Evolutionary conservation across 2,888 invertebrate species (phyloP), one percentile per base, ranked within the genome.

Genomic region (Branchinecta sandiegonensis): DNA sequence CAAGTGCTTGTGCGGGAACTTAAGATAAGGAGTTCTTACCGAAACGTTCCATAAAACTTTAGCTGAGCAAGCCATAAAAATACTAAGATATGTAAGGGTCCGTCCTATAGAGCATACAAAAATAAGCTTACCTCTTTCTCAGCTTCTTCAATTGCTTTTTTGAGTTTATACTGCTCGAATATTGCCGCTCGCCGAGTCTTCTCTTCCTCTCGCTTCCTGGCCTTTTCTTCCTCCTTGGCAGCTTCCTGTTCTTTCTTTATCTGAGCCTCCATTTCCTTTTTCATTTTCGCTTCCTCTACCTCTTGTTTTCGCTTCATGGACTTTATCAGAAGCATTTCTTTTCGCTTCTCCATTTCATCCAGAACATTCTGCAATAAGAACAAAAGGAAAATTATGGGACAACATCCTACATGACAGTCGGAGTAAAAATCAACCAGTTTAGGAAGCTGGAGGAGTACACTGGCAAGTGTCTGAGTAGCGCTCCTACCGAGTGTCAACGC

Each of bases 91-190:
- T 23, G 23, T 23, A 23, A 23, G 23, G 1, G 23, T 23, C 23
- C 23, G 23, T 23, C 23, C 23, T 23, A 23, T 23, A 2, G 23
- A 3, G 23, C 37, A 37, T 37, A 68, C 37, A 69, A 66, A 69
- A 14, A 13, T 17, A 23, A 13, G 47, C 68, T 71, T 48, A 74
- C 74, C 73, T 78, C 77, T 70, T 77, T 77, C 47, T 79, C 78
- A n/a, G 92, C 91, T 80, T 93, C 92, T 77, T 94, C 93, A 71
- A 90, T 86, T 69, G 90, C 90, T 79, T 95, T 95, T 77, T 94
- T 92, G 73, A 93, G 81, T 79, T 93, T 89, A 80, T 95, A 91
- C 78, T 93, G 90, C 76, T 93, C 92, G 74, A 94, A 83, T 76
- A 96, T 96, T 72, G 84, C 85, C 72, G 92, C 89, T 69, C 94